Conservation (phyloP, 2,113 vertebrate genomes). For the Planiliza haematocheilus region DNA sequence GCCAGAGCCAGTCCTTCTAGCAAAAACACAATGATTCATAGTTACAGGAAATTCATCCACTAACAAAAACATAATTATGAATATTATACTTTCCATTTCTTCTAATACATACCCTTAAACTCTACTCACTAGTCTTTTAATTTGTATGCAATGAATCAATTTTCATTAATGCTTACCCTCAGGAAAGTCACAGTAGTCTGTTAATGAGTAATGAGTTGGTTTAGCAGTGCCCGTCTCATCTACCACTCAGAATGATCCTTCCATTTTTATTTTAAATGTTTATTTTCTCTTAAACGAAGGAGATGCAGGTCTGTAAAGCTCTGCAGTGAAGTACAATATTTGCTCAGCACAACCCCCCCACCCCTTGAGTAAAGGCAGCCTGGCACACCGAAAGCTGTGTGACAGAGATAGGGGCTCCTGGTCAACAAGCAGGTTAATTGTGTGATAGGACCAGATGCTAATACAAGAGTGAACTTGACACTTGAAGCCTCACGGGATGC, state of each 20-base stretch:
- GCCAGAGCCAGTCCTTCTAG: too few species aligned
- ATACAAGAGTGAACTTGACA: conserved; percentile 23
- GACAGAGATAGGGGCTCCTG: conserved; percentile 57
- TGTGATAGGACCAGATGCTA: conserved; percentile 62
- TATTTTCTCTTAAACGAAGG: conserved; percentile 25
- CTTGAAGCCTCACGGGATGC: not conserved
- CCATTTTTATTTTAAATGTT: conserved; percentile 2
- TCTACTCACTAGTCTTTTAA: not conserved
- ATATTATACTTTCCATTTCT: too few species aligned
- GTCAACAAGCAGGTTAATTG: conserved; percentile 80
- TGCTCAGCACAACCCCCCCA: conserved; percentile 32
- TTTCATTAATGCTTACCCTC: conserved; percentile 11
- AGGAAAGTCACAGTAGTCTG: not conserved
- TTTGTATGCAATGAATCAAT: conserved; percentile 8
- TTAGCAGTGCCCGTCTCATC: not conserved
- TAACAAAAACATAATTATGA: too few species aligned
- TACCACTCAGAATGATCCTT: not conserved
- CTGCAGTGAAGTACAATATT: conserved; percentile 42
- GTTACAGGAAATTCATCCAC: too few species aligned
- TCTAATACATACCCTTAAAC: too few species aligned
- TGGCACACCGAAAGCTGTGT: conserved; percentile 42
- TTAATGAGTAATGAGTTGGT: conserved; percentile 20
- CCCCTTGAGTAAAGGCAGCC: conserved; percentile 33
- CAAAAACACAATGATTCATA: too few species aligned
- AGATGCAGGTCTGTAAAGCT: not conserved